Base-by-base conservation (phyloP, 1,140 invertebrate species). In the Cydia strobilella region DNA sequence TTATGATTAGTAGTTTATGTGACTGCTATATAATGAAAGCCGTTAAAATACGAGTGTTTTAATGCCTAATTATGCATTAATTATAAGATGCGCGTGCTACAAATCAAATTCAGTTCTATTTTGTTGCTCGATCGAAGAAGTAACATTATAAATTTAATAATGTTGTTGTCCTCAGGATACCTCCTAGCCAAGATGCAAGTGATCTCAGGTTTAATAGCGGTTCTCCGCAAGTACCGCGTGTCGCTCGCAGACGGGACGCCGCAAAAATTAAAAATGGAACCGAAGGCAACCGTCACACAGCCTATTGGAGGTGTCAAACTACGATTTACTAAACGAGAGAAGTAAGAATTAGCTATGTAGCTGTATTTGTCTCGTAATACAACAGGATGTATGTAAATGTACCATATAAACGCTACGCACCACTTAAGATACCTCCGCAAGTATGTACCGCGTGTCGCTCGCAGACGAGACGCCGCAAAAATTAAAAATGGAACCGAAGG, bases 161-260 rank as follows among this genome's bases (percentile, higher is more conserved):
- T 20, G 1, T 18, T 59, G 6, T 59, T 54, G 2, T 27, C 7
- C 3, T 1, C 78, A 89, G 86, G 87, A n/a, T 82, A 76, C 75
- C 79, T 86, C 9, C 85, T 86, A 35, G 83, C 86, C 3, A 84
- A 78, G 72, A 87, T 89, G 87, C 82, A 83, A 23, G 80, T 85
- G 74, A 62, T 82, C 25, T 79, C 87, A n/a, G 86, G 81, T 2
- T 65, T 89, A 18, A 75, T 84, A 1, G 81, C 82, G 3, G 75
- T 89, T 42, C 76, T 87, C 45, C 82, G 80, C 63, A 82, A 83
- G 10, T 86, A 85, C 66, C 51, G 73, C 0, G 74, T 87, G 15
- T 77, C 81, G 45, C 23, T 81, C 7, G 73, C 81, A 7, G 72
- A 77, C 4, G 77, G 73, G 18, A 84, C 74, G 51, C 79, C 81